phyloP scores from a whole-genome alignment of 2,113 vertebrate genomes.

The Archilochus colubris region DNA sequence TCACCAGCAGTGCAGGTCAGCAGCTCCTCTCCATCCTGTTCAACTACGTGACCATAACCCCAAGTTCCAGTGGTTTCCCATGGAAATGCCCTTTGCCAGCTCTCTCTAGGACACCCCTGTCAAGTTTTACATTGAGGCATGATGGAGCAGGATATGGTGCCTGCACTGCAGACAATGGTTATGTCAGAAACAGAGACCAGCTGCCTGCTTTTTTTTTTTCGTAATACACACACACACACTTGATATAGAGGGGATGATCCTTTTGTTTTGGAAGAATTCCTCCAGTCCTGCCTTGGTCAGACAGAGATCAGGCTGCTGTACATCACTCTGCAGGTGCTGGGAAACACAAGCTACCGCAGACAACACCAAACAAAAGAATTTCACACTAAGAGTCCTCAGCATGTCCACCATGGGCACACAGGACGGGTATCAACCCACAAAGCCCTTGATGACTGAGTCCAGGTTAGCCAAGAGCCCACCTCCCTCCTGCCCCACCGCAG shows the following conservation, averaged over 20 bases:
- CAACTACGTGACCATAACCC: not conserved
- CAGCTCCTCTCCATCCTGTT: not conserved
- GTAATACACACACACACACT: not conserved
- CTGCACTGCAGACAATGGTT: not conserved
- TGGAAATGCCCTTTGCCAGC: not conserved
- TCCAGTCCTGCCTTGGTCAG: not conserved
- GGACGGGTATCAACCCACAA: not conserved
- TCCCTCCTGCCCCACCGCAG: not conserved
- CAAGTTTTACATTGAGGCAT: fast-evolving
- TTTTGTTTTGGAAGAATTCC: not conserved
- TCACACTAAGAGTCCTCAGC: not conserved
- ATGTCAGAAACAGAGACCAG: not conserved
- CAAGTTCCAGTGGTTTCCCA: not conserved
- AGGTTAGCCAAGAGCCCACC: not conserved
- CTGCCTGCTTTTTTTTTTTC: not conserved
- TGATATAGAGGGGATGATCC: not conserved
- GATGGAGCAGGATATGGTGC: not conserved
- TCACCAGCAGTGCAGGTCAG: not conserved
- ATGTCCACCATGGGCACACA: not conserved
- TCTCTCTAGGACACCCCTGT: not conserved
- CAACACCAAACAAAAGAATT: not conserved
- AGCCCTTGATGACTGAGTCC: not conserved
- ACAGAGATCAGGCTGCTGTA: not conserved
- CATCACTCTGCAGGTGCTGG: not conserved
- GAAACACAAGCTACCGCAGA: not conserved